phyloP scores from a whole-genome alignment of 1,140 invertebrate genomes.

The Heliconius eleuchia region DNA sequence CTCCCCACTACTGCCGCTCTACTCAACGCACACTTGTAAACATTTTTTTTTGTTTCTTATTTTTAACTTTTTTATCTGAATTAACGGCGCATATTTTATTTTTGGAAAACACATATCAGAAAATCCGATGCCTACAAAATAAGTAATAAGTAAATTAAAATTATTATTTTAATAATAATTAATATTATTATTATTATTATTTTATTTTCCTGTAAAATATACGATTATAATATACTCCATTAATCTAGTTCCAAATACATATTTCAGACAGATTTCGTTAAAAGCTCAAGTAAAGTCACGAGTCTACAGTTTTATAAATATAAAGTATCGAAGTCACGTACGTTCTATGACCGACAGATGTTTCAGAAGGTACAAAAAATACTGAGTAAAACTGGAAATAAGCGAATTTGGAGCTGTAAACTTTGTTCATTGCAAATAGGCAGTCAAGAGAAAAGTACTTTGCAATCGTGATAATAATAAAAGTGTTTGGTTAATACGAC shows the following conservation, averaged over 20 bases:
- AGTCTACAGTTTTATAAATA: neutral
- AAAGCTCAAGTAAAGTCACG: neutral
- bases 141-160: no score
- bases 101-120: no score
- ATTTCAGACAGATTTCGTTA: neutral
- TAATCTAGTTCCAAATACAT: neutral
- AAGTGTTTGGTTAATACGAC: constrained; percentile 11
- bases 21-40: no score
- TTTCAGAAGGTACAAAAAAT: constrained; percentile 41
- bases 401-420: constrained; percentile 10
- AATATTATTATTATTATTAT: no score
- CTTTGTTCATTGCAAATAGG: constrained; percentile 60
- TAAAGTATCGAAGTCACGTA: constrained; percentile 5
- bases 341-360: constrained; percentile 6
- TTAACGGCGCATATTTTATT: no score
- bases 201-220: no score
- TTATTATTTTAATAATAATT: no score
- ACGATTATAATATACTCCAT: no score
- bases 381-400: constrained; percentile 40
- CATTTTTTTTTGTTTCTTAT: no score
- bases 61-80: no score
- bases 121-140: no score
- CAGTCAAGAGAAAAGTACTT: constrained; percentile 51
- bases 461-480: constrained; percentile 10
- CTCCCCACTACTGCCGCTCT: no score